phyloP scores from a whole-genome alignment of 2,888 invertebrate species.

The Cybosia mesomella region DNA sequence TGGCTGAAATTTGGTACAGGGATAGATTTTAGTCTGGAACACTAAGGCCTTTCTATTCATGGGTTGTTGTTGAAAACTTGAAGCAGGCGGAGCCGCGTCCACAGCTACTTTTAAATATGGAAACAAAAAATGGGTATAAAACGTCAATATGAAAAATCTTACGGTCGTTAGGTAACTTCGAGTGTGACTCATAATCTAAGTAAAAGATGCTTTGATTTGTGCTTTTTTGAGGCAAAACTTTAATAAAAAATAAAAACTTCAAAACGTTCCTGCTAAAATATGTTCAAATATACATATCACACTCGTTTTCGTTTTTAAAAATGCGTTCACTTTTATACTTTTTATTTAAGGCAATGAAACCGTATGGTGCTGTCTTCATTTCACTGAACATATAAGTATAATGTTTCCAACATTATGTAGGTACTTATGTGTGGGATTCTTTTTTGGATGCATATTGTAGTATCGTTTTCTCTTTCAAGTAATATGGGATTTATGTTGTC shows the following conservation, averaged over 20 bases:
- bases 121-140: constrained; percentile 19
- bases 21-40: too few species aligned
- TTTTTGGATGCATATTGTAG: constrained; percentile 9
- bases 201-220: constrained; percentile 35
- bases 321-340: constrained; percentile 31
- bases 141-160: constrained; percentile 28
- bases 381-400: constrained; percentile 26
- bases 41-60: too few species aligned
- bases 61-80: too few species aligned
- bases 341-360: constrained; percentile 29
- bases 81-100: too few species aligned
- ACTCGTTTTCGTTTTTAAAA: constrained; percentile 41
- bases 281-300: constrained; percentile 50
- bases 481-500: constrained; percentile 5
- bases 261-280: constrained; percentile 40
- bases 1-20: too few species aligned
- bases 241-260: constrained; percentile 35
- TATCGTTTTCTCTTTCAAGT: constrained; percentile 17
- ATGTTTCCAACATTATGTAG: constrained; percentile 19
- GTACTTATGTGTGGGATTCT: constrained; percentile 13
- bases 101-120: constrained; percentile 13
- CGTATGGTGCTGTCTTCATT: constrained; percentile 25
- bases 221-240: constrained; percentile 38
- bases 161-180: constrained; percentile 25
- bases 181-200: constrained; percentile 40